Conservation (phyloP, 2,888 invertebrate genomes). For the Phytoseiulus persimilis region DNA sequence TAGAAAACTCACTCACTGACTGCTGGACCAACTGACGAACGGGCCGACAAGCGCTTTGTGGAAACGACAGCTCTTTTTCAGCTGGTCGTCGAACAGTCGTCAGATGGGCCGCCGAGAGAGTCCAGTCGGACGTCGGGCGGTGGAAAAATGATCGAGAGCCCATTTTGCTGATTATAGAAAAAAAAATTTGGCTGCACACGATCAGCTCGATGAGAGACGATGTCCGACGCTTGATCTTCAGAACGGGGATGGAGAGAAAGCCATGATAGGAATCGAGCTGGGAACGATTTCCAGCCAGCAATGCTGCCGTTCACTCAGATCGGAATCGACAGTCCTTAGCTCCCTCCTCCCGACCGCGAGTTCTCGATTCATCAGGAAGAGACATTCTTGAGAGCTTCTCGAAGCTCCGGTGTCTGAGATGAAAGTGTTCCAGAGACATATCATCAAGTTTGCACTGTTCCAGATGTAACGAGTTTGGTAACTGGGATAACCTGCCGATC, state of each 20-base stretch:
- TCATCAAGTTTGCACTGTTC: neutral
- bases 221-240: neutral
- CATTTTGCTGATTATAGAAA: neutral
- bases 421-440: too few relatives aligned
- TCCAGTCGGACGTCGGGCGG: neutral
- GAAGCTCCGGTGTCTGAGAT: too few relatives aligned
- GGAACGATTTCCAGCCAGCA: neutral
- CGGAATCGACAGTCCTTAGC: neutral
- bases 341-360: neutral
- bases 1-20: conserved; percentile 16
- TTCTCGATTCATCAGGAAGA: neutral
- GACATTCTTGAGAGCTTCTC: too few relatives aligned
- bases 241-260: neutral
- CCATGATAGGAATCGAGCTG: neutral
- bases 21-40: neutral
- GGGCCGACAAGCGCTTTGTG: neutral
- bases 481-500: conserved; percentile 83
- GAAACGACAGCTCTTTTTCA: conserved; percentile 5
- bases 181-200: neutral
- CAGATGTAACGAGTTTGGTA: conserved; percentile 70
- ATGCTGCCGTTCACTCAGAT: neutral
- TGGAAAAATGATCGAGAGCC: neutral
- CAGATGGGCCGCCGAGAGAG: neutral
- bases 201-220: neutral
- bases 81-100: neutral